A percentile compares a stretch with the other conserved stretches of the same genome.
These are phyloP conservation scores for Zaprionus lineosus DNA, from an alignment of 2,888 invertebrate species.

Conservation along the genomic window DNA sequence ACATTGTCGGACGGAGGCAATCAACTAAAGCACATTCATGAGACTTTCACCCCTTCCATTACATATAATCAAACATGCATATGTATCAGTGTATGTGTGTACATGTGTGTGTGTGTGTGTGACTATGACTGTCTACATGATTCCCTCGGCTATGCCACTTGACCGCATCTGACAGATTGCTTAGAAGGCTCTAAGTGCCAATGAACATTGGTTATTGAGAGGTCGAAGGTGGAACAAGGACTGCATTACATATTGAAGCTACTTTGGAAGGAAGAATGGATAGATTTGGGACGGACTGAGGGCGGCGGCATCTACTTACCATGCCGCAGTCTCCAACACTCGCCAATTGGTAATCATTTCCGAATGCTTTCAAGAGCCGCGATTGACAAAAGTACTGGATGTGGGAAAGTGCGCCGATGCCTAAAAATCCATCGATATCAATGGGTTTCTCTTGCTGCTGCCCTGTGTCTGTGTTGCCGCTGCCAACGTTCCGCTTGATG, in stretches of 20 bases:
- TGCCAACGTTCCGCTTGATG: constrained; percentile 34
- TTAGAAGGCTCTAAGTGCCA: constrained; percentile 23
- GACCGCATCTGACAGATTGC: constrained; percentile 57
- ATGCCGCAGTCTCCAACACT: constrained; percentile 21
- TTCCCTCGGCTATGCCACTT: constrained; percentile 39
- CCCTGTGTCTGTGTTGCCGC: too few species aligned
- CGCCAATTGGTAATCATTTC: constrained; percentile 28
- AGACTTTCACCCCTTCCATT: too few species aligned
- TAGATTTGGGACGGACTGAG: not conserved
- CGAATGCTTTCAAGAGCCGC: not conserved
- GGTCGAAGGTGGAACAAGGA: constrained; percentile 24
- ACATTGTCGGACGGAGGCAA: constrained; percentile 22
- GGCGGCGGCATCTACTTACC: constrained; percentile 38
- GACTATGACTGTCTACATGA: constrained; percentile 13
- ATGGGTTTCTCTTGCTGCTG: too few species aligned
- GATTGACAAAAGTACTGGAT: too few species aligned
- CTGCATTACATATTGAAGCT: not conserved
- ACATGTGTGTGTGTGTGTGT: constrained; percentile 4
- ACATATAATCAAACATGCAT: too few species aligned
- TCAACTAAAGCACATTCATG: constrained; percentile 40
- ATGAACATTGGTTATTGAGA: constrained; percentile 27
- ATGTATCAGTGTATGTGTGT: not conserved
- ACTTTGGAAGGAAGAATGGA: not conserved
- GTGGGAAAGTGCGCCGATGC: too few species aligned
- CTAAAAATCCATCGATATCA: constrained; percentile 30